Conservation (phyloP, 2,113 vertebrate genomes). For the Strix uralensis region DNA sequence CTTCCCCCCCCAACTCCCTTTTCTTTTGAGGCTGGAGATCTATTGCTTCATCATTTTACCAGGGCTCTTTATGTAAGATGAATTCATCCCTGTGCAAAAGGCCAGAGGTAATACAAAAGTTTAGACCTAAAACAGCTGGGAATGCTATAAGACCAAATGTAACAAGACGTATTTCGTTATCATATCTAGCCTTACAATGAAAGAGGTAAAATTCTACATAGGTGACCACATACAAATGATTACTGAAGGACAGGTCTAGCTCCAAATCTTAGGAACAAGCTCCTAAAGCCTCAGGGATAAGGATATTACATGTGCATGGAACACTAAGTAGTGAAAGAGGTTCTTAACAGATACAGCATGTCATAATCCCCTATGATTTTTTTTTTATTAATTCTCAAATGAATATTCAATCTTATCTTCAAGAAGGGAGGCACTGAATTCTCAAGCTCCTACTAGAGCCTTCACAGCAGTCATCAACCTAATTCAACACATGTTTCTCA, state of each 20-base stretch:
- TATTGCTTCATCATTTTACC: background rate
- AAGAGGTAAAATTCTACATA: fast-evolving
- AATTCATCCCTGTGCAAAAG: background rate
- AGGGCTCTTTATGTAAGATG: background rate
- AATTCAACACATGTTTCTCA: background rate
- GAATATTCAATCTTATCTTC: background rate
- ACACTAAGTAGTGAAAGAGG: background rate
- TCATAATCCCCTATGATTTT: background rate
- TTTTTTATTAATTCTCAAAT: background rate
- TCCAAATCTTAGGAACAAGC: background rate
- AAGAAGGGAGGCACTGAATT: background rate
- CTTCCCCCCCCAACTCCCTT: background rate
- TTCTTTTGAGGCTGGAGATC: background rate
- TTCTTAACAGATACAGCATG: background rate
- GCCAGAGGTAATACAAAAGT: background rate
- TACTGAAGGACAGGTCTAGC: background rate
- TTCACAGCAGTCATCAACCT: background rate
- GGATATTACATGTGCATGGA: background rate
- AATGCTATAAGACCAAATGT: background rate
- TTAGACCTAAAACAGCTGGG: background rate
- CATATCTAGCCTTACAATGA: background rate
- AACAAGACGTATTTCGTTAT: background rate
- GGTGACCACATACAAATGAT: background rate
- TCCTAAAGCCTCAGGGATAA: background rate
- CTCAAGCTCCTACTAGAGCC: background rate